Conservation (phyloP, 37 sponge, comb jelly and placozoan genomes). For the Hexactinellida sp. region DNA sequence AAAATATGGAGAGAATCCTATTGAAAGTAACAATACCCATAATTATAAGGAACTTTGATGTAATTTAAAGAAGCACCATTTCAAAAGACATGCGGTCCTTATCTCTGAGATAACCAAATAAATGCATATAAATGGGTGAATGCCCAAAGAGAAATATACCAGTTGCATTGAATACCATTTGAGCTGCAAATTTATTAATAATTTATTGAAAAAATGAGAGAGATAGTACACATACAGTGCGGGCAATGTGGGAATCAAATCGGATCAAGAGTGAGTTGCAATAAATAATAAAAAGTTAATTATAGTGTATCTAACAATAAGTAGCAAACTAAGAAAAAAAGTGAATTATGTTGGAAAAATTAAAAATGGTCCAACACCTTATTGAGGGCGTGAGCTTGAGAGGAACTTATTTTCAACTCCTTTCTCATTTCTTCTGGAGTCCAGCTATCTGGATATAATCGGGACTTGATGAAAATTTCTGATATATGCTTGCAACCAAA, state of each 20-base stretch:
- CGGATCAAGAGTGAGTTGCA: constrained; percentile 54
- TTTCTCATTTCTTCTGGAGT: neutral
- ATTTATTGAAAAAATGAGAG: constrained; percentile 79
- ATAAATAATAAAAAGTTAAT: neutral
- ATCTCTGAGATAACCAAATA: neutral
- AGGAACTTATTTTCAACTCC: neutral
- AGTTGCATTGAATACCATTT: too few relatives aligned
- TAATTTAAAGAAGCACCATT: neutral
- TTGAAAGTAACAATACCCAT: neutral
- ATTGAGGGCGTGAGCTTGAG: neutral
- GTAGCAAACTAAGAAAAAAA: neutral
- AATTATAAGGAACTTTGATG: neutral
- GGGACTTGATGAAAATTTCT: neutral
- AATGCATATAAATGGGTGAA: neutral
- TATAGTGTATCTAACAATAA: neutral
- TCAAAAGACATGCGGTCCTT: neutral
- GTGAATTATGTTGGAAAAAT: neutral
- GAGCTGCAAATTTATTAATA: too few relatives aligned
- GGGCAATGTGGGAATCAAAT: constrained; percentile 99
- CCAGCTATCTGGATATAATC: neutral
- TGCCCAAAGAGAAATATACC: too few relatives aligned
- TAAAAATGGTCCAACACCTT: neutral
- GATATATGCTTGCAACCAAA: neutral
- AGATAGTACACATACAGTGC: constrained; percentile 98
- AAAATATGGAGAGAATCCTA: too few relatives aligned